These are phyloP conservation scores for Pseudanteris insignis DNA, from an alignment of 2,888 invertebrate genomes.

Conservation along the genomic window DNA sequence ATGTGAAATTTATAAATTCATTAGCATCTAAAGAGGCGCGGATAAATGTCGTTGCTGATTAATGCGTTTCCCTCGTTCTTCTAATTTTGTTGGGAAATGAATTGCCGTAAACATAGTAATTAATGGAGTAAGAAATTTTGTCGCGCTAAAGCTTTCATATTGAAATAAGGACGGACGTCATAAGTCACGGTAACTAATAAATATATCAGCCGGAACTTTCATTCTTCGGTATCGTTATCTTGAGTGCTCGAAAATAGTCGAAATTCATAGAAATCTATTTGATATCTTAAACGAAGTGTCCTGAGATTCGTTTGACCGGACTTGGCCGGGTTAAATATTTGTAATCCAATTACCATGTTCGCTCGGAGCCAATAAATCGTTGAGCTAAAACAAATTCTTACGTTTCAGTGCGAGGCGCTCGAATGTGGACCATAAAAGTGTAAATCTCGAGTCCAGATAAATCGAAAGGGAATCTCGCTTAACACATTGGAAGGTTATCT, in stretches of 20 bases:
- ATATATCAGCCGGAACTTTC: conserved; percentile 9
- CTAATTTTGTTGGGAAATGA: conserved; percentile 12
- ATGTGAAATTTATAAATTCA: too few species aligned
- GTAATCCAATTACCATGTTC: conserved; percentile 32
- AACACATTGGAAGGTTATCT: conserved; percentile 42
- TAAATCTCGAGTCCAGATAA: conserved; percentile 29
- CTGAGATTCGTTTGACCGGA: conserved; percentile 7
- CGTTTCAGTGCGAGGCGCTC: conserved; percentile 10
- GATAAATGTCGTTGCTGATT: conserved; percentile 6
- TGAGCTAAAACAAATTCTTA: conserved; percentile 29
- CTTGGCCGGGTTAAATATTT: conserved; percentile 5
- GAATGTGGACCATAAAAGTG: conserved; percentile 39
- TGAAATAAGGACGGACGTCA: too few species aligned
- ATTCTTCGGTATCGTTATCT: too few species aligned
- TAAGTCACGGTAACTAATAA: conserved; percentile 3
- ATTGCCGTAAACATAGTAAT: conserved; percentile 13
- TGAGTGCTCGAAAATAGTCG: background rate
- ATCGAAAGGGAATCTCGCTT: conserved; percentile 36
- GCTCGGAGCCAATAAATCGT: conserved; percentile 25
- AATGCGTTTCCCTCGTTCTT: conserved; percentile 3
- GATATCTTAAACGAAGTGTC: conserved; percentile 2
- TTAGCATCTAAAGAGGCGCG: too few species aligned
- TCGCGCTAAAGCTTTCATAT: too few species aligned
- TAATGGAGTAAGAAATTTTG: conserved; percentile 10
- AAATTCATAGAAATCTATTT: conserved; percentile 15